phyloP scores from a whole-genome alignment of 2,888 invertebrate species.

The Melieria omissa region DNA sequence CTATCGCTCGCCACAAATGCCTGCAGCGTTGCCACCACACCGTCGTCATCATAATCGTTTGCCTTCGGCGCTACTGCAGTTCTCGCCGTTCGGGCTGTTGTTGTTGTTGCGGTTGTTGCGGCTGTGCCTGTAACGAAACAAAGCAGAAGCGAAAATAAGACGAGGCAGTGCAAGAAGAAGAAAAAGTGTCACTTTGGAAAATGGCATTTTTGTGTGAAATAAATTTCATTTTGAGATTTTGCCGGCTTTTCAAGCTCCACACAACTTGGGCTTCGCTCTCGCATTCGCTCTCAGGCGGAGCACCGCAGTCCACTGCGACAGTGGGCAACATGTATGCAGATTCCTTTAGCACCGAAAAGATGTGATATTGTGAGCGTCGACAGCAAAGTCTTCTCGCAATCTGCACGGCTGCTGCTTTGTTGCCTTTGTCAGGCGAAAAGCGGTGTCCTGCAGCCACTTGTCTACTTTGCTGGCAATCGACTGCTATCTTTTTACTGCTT shows the following conservation, averaged over 20 bases:
- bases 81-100: background rate
- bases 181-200: conserved; percentile 12
- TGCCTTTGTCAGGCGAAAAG: no score
- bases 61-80: conserved; percentile 11
- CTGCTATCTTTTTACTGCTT: background rate
- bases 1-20: conserved; percentile 51
- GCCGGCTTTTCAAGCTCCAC: background rate
- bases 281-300: no score
- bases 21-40: conserved; percentile 32
- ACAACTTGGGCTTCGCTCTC: no score
- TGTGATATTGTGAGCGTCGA: background rate
- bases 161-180: conserved; percentile 2
- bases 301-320: no score
- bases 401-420: background rate
- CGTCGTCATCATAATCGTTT: background rate
- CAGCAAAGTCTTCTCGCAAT: background rate
- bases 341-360: background rate
- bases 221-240: conserved; percentile 19
- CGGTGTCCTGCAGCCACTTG: background rate
- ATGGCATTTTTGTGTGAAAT: conserved; percentile 29
- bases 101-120: conserved; percentile 41
- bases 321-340: background rate
- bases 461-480: background rate
- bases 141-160: conserved; percentile 20
- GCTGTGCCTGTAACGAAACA: conserved; percentile 41